Evolutionary conservation across 2,888 invertebrate species (phyloP), one percentile per base, ranked within the genome.

Genomic region (Actias luna): DNA sequence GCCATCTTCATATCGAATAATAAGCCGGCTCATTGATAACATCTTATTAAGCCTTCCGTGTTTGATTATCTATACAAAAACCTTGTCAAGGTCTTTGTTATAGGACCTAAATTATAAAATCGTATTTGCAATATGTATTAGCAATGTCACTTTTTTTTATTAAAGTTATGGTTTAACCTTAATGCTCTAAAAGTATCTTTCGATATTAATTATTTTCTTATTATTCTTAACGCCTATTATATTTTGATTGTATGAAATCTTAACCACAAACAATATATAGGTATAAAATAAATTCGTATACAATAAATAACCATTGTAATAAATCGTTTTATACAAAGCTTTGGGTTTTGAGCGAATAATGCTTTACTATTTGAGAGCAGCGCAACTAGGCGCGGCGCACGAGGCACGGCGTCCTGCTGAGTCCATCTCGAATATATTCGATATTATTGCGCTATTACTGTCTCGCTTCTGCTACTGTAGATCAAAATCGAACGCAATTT

Each of bases 361-460:
- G 67, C 71, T n/a, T 63, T 66, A 75, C 72, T 76, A 78, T 79
- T 77, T 76, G 25, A 42, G 25, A 33, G 50, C 36, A 75, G 74
- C 76, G 46, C 46, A 74, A 74, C 75, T 75, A 71, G 72, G 70
- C 68, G 67, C 64, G 78, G 76, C 78, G 63, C n/a, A n/a, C n/a
- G 75, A 71, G 72, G 70, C 68, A 67, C 64, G 78, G 76, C 78
- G 63, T 78, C 89, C 89, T 76, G 88, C 86, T 79, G 88, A 31
- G 87, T 73, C 76, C 79, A 83, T 85, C 83, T 80, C 77, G 73
- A 73, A 81, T 85, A 84, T 80, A 87, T 86, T 69, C 80, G 82
- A 81, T 77, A 80, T 87, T 84, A 87, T 84, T 82, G 82, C 83
- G 72, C 81, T 79, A 83, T 84, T 80, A 82, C 80, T 81, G 84